Evolutionary conservation across 2,797 vertebrate genomes (phyloP).

Genomic region (Neopelma chrysocephalum): DNA sequence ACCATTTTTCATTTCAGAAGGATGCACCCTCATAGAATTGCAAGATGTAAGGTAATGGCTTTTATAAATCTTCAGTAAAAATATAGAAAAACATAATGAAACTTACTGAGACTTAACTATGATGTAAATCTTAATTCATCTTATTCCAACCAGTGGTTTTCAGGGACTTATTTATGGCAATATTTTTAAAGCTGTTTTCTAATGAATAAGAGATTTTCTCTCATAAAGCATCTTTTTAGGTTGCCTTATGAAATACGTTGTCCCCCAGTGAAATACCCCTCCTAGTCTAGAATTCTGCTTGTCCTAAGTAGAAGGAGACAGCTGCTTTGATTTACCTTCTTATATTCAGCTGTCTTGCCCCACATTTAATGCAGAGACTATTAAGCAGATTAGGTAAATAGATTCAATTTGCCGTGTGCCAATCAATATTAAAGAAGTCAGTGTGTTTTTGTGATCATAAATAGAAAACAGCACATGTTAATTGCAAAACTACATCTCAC

Average conservation of each 20-base stretch:
- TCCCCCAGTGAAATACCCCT: not conserved
- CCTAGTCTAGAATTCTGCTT: not conserved
- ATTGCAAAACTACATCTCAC: not conserved
- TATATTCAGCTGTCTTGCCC: not conserved
- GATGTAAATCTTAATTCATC: conserved; percentile 30
- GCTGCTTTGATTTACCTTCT: conserved; percentile 6
- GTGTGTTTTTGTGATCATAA: not conserved
- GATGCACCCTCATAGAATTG: conserved; percentile 7
- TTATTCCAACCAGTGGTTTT: not conserved
- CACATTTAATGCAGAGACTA: not conserved
- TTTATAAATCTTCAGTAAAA: conserved; percentile 14
- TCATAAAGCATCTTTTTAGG: not conserved
- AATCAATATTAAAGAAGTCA: not conserved
- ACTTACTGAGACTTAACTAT: not conserved
- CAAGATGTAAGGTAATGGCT: not conserved
- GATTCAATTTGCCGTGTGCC: not conserved
- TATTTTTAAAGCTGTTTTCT: conserved; percentile 15
- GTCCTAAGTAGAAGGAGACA: not conserved
- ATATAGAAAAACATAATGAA: not conserved
- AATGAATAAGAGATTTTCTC: conserved; percentile 22
- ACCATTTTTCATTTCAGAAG: not conserved
- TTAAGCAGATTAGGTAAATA: conserved; percentile 32
- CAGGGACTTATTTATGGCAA: not conserved
- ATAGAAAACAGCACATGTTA: not conserved
- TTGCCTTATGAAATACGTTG: not conserved